Percentiles rank a stretch among this genome's conserved stretches.
Conservation (phyloP, 2,888 invertebrate species). For the Xanthorhoe spadicearia region DNA sequence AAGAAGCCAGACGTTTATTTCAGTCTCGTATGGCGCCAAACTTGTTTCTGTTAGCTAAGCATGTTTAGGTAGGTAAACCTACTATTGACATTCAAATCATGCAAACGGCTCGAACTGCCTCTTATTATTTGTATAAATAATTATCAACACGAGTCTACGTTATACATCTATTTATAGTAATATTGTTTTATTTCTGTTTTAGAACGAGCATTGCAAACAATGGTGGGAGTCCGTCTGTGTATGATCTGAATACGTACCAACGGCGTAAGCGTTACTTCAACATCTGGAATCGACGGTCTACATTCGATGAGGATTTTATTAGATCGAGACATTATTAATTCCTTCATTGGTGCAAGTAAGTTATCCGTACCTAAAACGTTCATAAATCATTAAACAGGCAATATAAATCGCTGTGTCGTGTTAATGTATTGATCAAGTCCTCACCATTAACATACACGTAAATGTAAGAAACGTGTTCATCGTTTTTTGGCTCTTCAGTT, state of each 20-base stretch:
- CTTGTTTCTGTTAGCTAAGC: conserved; percentile 33
- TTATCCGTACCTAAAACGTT: conserved; percentile 73
- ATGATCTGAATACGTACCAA: conserved; percentile 71
- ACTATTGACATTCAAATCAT: conserved; percentile 52
- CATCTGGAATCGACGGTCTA: conserved; percentile 78
- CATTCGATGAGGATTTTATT: conserved; percentile 70
- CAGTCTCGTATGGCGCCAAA: conserved; percentile 18
- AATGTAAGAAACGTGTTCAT: conserved; percentile 67
- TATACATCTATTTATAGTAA: conserved; percentile 23
- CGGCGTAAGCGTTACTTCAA: conserved; percentile 62
- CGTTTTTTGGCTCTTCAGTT: conserved; percentile 67
- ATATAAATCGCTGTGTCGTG: not conserved
- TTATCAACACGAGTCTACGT: conserved; percentile 9
- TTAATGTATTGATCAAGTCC: conserved; percentile 39
- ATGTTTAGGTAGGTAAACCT: conserved; percentile 16
- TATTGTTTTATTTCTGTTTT: conserved; percentile 7
- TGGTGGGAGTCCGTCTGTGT: not conserved
- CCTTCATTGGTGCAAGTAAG: conserved; percentile 74
- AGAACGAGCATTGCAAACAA: conserved; percentile 11
- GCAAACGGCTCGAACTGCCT: conserved; percentile 45
- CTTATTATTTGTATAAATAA: conserved; percentile 10
- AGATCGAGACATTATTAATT: conserved; percentile 59
- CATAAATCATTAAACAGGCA: conserved; percentile 47
- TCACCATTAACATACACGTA: conserved; percentile 80
- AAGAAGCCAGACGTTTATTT: conserved; percentile 23